phyloP scores from a whole-genome alignment of 1,140 invertebrate species.

The Pseudoatta argentina region DNA sequence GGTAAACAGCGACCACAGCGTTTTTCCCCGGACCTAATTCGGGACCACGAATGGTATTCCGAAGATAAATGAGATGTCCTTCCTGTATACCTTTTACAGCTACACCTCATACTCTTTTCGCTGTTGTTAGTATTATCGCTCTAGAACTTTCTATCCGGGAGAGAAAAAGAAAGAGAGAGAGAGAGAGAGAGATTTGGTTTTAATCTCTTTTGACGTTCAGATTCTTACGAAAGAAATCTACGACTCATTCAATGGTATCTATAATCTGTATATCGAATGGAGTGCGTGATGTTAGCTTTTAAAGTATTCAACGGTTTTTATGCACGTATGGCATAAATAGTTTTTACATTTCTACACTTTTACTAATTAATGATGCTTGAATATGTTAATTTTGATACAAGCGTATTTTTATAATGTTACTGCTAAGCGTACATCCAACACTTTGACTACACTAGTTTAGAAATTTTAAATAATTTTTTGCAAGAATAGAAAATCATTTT shows the following conservation, averaged over 20 bases:
- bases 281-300: not conserved
- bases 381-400: not conserved
- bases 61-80: slow-evolving; percentile 8
- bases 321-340: not conserved
- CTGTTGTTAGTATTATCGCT: not conserved
- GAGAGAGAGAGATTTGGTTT: slow-evolving; percentile 3
- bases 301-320: not conserved
- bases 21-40: slow-evolving; percentile 65
- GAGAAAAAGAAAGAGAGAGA: not conserved
- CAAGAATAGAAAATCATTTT: too few relatives aligned
- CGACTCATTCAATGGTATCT: not conserved
- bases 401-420: not conserved
- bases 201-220: slow-evolving; percentile 1
- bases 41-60: slow-evolving; percentile 7
- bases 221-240: slow-evolving; percentile 14
- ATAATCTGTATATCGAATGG: not conserved
- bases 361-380: not conserved
- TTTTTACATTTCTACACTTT: not conserved
- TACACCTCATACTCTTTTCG: not conserved
- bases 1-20: slow-evolving; percentile 62
- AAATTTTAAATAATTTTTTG: too few relatives aligned
- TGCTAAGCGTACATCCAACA: not conserved
- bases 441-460: not conserved
- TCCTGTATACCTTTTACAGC: not conserved
- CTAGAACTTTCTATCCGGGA: not conserved